Conservation (phyloP, 1,140 invertebrate species). For the Colletes gigas region DNA sequence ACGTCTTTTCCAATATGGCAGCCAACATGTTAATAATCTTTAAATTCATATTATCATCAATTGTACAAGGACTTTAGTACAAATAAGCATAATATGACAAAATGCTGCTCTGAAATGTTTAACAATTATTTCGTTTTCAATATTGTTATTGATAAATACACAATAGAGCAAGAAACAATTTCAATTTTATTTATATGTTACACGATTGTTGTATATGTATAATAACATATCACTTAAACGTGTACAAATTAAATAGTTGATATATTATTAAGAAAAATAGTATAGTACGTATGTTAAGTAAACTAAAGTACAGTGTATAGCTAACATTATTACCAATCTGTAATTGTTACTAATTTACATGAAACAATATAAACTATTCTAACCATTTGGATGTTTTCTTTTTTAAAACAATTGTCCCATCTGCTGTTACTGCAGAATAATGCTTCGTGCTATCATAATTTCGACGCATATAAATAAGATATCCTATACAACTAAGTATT, state of each 20-base stretch:
- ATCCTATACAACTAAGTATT: slow-evolving; percentile 84
- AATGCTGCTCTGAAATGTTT: no score
- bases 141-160: no score
- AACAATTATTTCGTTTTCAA: no score
- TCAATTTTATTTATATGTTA: slow-evolving; percentile 3
- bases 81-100: no score
- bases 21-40: no score
- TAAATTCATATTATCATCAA: no score
- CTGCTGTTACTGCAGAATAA: slow-evolving; percentile 87
- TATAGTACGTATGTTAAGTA: no score
- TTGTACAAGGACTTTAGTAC: no score
- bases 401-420: slow-evolving; percentile 87
- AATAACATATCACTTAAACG: slow-evolving; percentile 14
- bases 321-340: background rate
- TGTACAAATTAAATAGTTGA: background rate
- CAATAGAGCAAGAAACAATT: no score
- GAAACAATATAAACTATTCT: slow-evolving; percentile 38
- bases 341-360: slow-evolving; percentile 3
- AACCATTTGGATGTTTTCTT: slow-evolving; percentile 92
- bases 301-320: slow-evolving; percentile 7
- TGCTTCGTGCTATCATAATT: slow-evolving; percentile 89
- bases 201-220: slow-evolving; percentile 27
- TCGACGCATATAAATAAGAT: slow-evolving; percentile 90
- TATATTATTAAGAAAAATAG: background rate
- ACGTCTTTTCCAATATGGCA: no score